Base-by-base conservation (phyloP, 1,140 invertebrate genomes). In the Drosophila repleta region DNA sequence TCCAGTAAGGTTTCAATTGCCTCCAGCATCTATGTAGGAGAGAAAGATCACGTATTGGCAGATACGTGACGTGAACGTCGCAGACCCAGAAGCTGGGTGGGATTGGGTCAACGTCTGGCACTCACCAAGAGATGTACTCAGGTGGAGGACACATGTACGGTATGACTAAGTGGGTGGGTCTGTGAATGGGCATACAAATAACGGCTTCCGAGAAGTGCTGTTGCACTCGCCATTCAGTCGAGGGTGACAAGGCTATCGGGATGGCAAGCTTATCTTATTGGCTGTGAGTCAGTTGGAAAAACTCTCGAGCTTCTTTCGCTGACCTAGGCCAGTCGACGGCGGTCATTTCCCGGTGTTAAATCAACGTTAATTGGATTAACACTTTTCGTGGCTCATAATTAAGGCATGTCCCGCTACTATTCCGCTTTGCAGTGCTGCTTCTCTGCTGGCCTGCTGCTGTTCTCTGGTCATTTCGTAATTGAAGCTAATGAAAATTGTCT, bases 341-440 rank as follows among this genome's bases (percentile, higher is more conserved):
- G 62, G 35, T 79, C 43, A 76, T 49, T 84, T 85, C 76, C 81
- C 57, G 52, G 62, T 58, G 61, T 75, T 58, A 45, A 76, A 80
- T 83, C 64, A 73, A 85, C 73, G 26, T 84, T 80, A 84, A 84
- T 84, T 84, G 58, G 68, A 84, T 84, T 84, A 84, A 80, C 80
- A 84, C 73, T 84, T 80, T 73, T 58, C 72, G 61, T 56, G 32
- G 43, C 48, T 79, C 61, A 85, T 80, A 84, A 84, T 80, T 83
- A 79, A 74, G 74, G 60, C 58, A 74, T 69, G 74, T 73, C 70
- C 64, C 35, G 29, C 67, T 60, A 2, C 11, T 21, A 4, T 51
- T 10, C 32, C 32, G 3, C 35, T 8, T 51, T 51, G 4, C 29
- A 29, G 7, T 29, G 7, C 2, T n/a, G 7, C 17, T 7, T 35